Conservation (phyloP, 64 coral and sea anemone genomes). For the Astreopora myriophthalma region DNA sequence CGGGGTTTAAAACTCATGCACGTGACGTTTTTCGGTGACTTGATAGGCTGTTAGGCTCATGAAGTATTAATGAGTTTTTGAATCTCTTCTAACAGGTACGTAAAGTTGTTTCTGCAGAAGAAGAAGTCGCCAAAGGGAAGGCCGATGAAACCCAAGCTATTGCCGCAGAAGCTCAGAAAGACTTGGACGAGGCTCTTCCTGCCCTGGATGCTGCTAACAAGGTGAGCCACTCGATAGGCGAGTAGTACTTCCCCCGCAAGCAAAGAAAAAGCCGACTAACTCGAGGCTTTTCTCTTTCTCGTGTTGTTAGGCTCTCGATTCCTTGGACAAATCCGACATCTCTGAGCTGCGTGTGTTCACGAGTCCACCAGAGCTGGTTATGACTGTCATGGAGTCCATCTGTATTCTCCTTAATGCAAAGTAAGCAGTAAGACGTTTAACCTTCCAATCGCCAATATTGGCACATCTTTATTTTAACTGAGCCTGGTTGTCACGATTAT, state of each 20-base stretch:
- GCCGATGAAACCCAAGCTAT: constrained; percentile 92
- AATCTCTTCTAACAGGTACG: constrained; percentile 74
- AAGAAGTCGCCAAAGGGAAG: constrained; percentile 93
- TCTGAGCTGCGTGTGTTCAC: constrained; percentile 98
- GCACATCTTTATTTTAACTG: too few relatives aligned
- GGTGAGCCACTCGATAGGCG: not conserved
- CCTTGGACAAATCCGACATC: constrained; percentile 94
- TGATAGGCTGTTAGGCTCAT: too few relatives aligned
- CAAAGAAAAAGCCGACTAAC: too few relatives aligned
- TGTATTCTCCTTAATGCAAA: constrained; percentile 92
- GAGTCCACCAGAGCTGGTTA: constrained; percentile 95
- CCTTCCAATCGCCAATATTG: not conserved
- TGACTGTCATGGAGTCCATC: constrained; percentile 99
- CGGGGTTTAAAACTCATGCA: too few relatives aligned
- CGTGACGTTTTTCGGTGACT: too few relatives aligned
- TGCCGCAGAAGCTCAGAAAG: constrained; percentile 90
- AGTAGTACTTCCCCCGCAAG: not conserved
- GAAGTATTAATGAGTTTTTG: too few relatives aligned
- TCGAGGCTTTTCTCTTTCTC: not conserved
- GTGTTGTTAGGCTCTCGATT: constrained; percentile 80
- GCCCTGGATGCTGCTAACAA: constrained; percentile 92
- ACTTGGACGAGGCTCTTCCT: constrained; percentile 94
- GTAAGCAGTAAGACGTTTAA: constrained; percentile 44
- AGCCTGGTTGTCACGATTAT: too few relatives aligned
- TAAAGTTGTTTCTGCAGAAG: constrained; percentile 93